Evolutionary conservation across 1,140 invertebrate genomes (phyloP).

Genomic region (Pseudoatta argentina): DNA sequence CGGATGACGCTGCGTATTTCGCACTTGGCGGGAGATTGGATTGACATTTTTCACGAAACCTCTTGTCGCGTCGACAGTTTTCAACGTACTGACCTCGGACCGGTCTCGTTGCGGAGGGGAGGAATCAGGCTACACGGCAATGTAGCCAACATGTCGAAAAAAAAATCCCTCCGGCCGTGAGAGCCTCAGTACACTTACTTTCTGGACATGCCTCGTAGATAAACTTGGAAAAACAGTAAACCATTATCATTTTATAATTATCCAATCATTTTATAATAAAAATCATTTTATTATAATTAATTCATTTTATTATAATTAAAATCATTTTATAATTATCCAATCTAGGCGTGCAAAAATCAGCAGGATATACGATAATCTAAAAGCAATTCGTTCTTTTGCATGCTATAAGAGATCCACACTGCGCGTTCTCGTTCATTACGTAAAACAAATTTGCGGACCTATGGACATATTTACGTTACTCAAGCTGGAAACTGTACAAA

Average conservation of each 20-base stretch:
- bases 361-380: neutral
- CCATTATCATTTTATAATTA: neutral
- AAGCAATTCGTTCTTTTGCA: neutral
- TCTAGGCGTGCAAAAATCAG: neutral
- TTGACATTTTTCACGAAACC: no score
- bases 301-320: no score
- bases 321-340: constrained; percentile 3
- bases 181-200: no score
- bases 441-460: constrained; percentile 14
- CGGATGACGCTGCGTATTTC: no score
- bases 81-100: no score
- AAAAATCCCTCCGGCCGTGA: no score
- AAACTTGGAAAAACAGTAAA: neutral
- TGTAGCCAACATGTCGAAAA: no score
- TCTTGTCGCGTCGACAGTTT: no score
- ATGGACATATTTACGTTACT: constrained; percentile 15
- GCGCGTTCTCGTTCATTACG: neutral
- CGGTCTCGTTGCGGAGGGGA: no score
- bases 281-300: neutral
- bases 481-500: neutral
- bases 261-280: neutral
- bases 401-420: neutral
- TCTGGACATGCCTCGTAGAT: no score
- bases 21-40: no score
- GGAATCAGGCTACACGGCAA: no score